Conservation (phyloP, 1,140 invertebrate species). For the Lordiphosa stackelbergi region DNA sequence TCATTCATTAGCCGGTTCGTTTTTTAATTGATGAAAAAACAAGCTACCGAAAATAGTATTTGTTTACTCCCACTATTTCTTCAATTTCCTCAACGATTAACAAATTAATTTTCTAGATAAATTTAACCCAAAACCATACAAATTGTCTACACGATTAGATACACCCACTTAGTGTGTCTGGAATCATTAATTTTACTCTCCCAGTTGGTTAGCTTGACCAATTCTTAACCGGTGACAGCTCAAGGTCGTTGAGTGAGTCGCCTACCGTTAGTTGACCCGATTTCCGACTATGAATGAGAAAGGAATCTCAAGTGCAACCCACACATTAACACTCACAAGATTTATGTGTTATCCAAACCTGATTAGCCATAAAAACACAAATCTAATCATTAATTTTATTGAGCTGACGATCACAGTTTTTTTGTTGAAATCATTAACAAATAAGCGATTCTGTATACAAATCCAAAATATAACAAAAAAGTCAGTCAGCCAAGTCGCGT, state of each 20-base stretch:
- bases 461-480: slow-evolving; percentile 56
- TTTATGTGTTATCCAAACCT: slow-evolving; percentile 60
- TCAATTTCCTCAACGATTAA: slow-evolving; percentile 4
- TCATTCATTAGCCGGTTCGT: too few species aligned
- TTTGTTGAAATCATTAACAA: slow-evolving; percentile 74
- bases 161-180: slow-evolving; percentile 26
- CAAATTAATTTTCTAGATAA: slow-evolving; percentile 3
- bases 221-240: slow-evolving; percentile 19
- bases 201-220: slow-evolving; percentile 22
- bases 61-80: too few species aligned
- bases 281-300: slow-evolving; percentile 64
- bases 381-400: slow-evolving; percentile 73
- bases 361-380: slow-evolving; percentile 63
- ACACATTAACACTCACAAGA: slow-evolving; percentile 40
- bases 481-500: slow-evolving; percentile 25
- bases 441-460: slow-evolving; percentile 64
- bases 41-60: too few species aligned
- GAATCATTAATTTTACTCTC: slow-evolving; percentile 22
- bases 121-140: slow-evolving; percentile 9
- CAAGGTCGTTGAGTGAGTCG: slow-evolving; percentile 32
- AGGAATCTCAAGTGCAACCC: slow-evolving; percentile 67
- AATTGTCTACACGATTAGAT: slow-evolving; percentile 46
- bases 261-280: slow-evolving; percentile 60
- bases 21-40: too few species aligned
- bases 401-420: slow-evolving; percentile 66